Evolutionary conservation across 2,888 invertebrate genomes (phyloP), one percentile per base, ranked within the genome.

Genomic region (Orchestes rusci): DNA sequence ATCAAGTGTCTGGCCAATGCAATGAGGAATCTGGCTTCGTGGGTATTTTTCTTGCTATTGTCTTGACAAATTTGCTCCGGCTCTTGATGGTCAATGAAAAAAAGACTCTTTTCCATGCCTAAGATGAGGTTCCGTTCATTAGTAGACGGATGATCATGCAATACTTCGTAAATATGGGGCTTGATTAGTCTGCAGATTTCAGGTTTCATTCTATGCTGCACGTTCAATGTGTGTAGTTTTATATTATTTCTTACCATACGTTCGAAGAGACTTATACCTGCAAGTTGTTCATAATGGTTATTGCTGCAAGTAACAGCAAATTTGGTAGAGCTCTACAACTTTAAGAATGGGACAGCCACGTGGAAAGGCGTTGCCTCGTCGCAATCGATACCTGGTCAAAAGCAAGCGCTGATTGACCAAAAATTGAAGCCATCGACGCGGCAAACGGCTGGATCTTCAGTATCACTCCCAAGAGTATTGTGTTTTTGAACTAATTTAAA

Each of bases 231-330:
- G 32, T 52, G 46, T 37, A 59, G 59, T 20, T 47, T 40, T 7
- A 48, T 39, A 3, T 60, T 55, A 55, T 83, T 82, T 1, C 73
- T 72, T 2, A 89, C 73, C 75, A 89, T 77, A 3, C 89, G 73
- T 59, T 90, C 90, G 67, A 90, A 90, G 5, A 91, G 70, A 0
- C 89, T 89, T 35, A 88, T 71, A 48, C 87, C 84, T 46, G 17
- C 12, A 45, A n/a, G n/a, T n/a, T n/a, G n/a, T n/a, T n/a, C n/a
- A n/a, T n/a, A n/a, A n/a, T n/a, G n/a, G n/a, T n/a, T n/a, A n/a
- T n/a, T n/a, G n/a, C n/a, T n/a, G n/a, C n/a, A n/a, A n/a, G n/a
- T n/a, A n/a, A n/a, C n/a, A n/a, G n/a, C n/a, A n/a, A n/a, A n/a
- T n/a, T n/a, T n/a, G n/a, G n/a, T n/a, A n/a, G n/a, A n/a, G n/a